Evolutionary conservation across 2,113 vertebrate genomes (phyloP), one percentile per base, ranked within the genome.

Genomic region (Anhinga anhinga): DNA sequence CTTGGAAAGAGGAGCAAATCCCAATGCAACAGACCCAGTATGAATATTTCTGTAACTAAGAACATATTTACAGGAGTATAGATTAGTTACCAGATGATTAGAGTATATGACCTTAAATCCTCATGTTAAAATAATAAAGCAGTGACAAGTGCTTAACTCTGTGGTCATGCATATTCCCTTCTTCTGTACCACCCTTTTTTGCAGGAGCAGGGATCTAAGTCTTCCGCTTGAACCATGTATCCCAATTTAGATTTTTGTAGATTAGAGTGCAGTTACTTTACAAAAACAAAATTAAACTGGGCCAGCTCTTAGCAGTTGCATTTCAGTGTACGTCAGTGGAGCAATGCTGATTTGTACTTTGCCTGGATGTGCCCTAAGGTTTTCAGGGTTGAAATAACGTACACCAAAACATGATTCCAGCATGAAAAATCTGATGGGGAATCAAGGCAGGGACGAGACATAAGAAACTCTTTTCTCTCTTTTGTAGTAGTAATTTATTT

Each of bases 1-100:
- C 88, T 94, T 99, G 97, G 98, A 98, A 56, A 98, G 70, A 91
- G 99, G 99, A 92, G 98, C 99, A 44, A 96, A 99, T 95, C 99
- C 99, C 67, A 98, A 98, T 86, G 96, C 99, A n/a, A 92, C 76
- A 55, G 98, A 99, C 90, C 73, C 96, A 86, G 98, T 98, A 98
- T 65, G 97, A 73, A 29, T 90, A 89, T 95, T 90, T 95, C 62
- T 88, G 49, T 91, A 89, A 87, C 93, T 95, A 93, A 95, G 85
- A 92, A 80, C 45, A 56, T 73, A 27, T 59, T 59, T 63, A 72
- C 5, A 53, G 23, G 58, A 61, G 7, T 74, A 59, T 5, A 76
- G 58, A 82, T 50, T 47, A 58, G 23, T 80, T 69, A 59, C 11
- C 36, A 73, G 52, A 47, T 5, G 29, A 84, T 34, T 62, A 30